Evolutionary conservation across 2,113 vertebrate species (phyloP), one percentile per base, ranked within the genome.

Genomic region (Carassius auratus): DNA sequence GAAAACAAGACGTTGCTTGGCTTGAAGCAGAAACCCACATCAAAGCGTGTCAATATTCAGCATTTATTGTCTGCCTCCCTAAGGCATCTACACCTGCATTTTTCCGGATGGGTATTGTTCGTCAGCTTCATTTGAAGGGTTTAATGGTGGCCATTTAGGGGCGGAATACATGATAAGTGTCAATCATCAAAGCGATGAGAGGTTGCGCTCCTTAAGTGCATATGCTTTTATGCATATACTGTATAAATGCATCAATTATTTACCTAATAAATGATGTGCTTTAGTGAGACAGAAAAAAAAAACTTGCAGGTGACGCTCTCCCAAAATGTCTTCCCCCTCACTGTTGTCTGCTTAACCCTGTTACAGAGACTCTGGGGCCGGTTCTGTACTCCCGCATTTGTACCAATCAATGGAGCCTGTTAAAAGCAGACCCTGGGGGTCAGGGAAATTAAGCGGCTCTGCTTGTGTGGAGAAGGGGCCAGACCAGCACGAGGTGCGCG

Each of bases 341-440:
- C 85, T 81, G 87, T 87, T 86, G 89, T 92, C 91, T 92, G 91
- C 93, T 93, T 94, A 94, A 93, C 93, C 94, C 92, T 88, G 88
- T 90, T 92, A 89, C 86, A 92, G 91, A 92, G 89, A 87, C 90
- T 89, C 88, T 87, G 86, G 87, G 90, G 88, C 89, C 87, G 86
- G 90, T 87, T 89, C 69, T 26, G 86, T 84, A 87, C 75, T 87
- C 91, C 89, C 78, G 90, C 90, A 94, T 94, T 94, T 93, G 94
- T 94, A 89, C 92, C 91, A 93, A 95, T 95, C 95, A 94, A 94
- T 95, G 93, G 91, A 90, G 91, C 92, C 91, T 93, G 93, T 92
- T 94, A 92, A 93, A 92, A 85, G 68, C 91, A 91, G 91, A 94
- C 92, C 93, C 91, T 73, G 69, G 92, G 93, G 92, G 93, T 94